A percentile compares a stretch with the other conserved stretches of the same genome.
Evolutionary conservation across 2,888 invertebrate species (phyloP).

Genomic region (Acanthacorydalis orientalis): DNA sequence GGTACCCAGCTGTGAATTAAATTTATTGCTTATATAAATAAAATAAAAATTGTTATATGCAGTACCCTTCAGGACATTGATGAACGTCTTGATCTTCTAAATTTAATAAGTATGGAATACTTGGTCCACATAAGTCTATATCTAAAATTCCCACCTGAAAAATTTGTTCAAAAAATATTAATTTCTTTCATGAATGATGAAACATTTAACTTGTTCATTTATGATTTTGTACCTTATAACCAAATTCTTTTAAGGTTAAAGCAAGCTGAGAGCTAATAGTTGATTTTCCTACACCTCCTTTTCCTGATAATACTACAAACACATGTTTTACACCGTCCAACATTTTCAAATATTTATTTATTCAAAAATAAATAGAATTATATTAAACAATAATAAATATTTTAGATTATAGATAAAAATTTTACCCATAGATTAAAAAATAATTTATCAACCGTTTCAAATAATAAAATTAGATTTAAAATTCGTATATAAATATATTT

Average conservation of each 20-base stretch:
- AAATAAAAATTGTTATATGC: not conserved
- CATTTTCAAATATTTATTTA: constrained; percentile 30
- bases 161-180: constrained; percentile 5
- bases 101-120: constrained; percentile 75
- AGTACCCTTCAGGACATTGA: constrained; percentile 69
- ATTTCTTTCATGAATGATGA: constrained; percentile 4
- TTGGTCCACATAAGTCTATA: constrained; percentile 90
- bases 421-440: too few relatives aligned
- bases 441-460: too few relatives aligned
- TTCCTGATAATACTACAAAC: constrained; percentile 89
- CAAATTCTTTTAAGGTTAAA: constrained; percentile 60
- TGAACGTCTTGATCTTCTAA: constrained; percentile 74
- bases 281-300: constrained; percentile 98
- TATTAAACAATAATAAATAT: too few relatives aligned
- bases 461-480: too few relatives aligned
- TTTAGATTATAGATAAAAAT: too few relatives aligned
- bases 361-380: not conserved
- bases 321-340: constrained; percentile 67
- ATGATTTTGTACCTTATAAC: constrained; percentile 48
- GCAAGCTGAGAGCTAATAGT: constrained; percentile 90
- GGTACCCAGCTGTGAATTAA: constrained; percentile 62
- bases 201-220: constrained; percentile 4
- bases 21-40: not conserved
- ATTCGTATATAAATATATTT: too few relatives aligned
- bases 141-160: constrained; percentile 80